Evolutionary conservation across 1,140 invertebrate species (phyloP).

Genomic region (Brachionus rotundiformis): DNA sequence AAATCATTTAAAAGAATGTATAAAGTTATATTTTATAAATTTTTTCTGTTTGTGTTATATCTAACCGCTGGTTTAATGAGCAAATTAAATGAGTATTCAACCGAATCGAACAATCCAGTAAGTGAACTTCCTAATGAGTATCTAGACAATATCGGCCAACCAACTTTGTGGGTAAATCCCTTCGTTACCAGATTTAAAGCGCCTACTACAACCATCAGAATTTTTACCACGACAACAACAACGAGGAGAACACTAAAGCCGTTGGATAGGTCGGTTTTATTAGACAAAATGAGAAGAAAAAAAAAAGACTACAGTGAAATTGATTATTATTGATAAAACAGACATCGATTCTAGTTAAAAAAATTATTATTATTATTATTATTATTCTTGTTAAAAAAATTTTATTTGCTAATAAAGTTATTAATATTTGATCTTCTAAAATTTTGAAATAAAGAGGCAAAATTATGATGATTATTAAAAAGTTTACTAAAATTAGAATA

Average conservation of each 20-base stretch:
- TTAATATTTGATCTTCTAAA: not conserved
- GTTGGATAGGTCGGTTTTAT: not conserved
- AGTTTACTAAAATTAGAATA: too few species aligned
- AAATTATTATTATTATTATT: not conserved
- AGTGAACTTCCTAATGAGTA: not conserved
- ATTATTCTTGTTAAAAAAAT: too few species aligned
- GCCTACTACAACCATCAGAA: not conserved
- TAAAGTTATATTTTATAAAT: conserved; percentile 48
- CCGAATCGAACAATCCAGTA: not conserved
- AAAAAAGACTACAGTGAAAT: not conserved
- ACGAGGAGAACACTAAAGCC: not conserved
- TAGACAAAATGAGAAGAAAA: not conserved
- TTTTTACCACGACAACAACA: not conserved
- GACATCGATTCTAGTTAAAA: not conserved
- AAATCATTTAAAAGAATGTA: conserved; percentile 23
- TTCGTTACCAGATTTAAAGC: conserved; percentile 43
- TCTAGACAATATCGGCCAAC: not conserved
- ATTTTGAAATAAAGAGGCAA: too few species aligned
- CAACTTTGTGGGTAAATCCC: conserved; percentile 44
- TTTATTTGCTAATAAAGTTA: not conserved
- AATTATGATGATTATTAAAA: too few species aligned
- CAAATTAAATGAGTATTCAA: conserved; percentile 20
- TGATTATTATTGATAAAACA: not conserved
- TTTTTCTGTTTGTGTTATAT: conserved; percentile 46
- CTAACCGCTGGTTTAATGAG: conserved; percentile 46